Conservation (phyloP, 2,797 vertebrate species). For the Cyprinodon diabolis region DNA sequence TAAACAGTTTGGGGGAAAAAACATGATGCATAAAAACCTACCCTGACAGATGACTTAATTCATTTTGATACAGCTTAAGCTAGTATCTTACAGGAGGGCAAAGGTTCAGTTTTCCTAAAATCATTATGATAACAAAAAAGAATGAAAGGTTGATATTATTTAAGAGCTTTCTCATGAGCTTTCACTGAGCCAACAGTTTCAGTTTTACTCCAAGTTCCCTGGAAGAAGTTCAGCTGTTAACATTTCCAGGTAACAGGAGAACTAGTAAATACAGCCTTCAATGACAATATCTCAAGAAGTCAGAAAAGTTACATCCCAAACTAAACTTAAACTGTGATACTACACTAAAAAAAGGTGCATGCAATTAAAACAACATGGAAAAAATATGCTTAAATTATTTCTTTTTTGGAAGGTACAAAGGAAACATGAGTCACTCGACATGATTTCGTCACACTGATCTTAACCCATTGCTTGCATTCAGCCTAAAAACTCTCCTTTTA, state of each 20-base stretch:
- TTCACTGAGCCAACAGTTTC: not conserved
- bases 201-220: not conserved
- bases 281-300: not conserved
- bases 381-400: not conserved
- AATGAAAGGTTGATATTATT: not conserved
- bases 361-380: not conserved
- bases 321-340: not conserved
- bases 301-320: not conserved
- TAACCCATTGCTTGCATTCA: not conserved
- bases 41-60: too few relatives aligned
- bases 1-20: too few relatives aligned
- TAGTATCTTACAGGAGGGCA: not conserved
- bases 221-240: not conserved
- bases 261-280: not conserved
- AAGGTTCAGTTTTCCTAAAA: too few relatives aligned
- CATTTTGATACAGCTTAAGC: not conserved
- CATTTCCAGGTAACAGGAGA: not conserved
- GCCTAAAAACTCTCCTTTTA: not conserved
- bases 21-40: too few relatives aligned
- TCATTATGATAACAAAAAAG: too few relatives aligned
- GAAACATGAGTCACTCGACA: slow-evolving; percentile 49
- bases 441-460: slow-evolving; percentile 14
- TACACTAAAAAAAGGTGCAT: not conserved
- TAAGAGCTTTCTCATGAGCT: not conserved
- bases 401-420: slow-evolving; percentile 5